phyloP scores from a whole-genome alignment of 2,113 vertebrate genomes.

The Lagopus muta region DNA sequence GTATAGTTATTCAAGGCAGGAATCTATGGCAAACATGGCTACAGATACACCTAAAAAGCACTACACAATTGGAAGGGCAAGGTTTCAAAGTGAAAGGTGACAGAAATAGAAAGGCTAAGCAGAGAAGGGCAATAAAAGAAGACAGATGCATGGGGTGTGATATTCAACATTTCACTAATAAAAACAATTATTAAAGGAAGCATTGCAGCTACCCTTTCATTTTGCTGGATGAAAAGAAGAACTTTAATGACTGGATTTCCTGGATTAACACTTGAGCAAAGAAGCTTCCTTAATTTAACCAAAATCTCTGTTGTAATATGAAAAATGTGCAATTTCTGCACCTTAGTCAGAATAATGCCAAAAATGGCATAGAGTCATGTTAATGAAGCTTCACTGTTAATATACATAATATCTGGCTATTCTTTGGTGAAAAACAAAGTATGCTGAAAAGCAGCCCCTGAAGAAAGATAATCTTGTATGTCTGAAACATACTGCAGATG shows the following conservation, averaged over 20 bases:
- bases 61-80: not conserved
- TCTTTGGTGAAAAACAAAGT: not conserved
- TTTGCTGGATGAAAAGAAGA: not conserved
- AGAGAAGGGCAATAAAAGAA: not conserved
- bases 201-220: rapidly evolving
- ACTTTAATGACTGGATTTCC: not conserved
- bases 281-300: not conserved
- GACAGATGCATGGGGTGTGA: not conserved
- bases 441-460: not conserved
- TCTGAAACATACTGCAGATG: not conserved
- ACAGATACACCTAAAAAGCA: not conserved
- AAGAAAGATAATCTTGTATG: not conserved
- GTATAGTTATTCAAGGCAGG: not conserved
- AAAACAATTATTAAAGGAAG: not conserved
- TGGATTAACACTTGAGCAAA: not conserved
- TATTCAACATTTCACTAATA: not conserved
- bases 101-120: not conserved
- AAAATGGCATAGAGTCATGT: not conserved
- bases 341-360: not conserved
- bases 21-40: not conserved
- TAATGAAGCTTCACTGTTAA: not conserved
- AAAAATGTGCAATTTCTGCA: not conserved
- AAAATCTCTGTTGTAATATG: not conserved
- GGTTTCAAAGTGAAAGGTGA: not conserved
- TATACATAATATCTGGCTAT: not conserved